Evolutionary conservation across 2,888 invertebrate genomes (phyloP), one percentile per base, ranked within the genome.

Genomic region (Drosophila stalkeri): DNA sequence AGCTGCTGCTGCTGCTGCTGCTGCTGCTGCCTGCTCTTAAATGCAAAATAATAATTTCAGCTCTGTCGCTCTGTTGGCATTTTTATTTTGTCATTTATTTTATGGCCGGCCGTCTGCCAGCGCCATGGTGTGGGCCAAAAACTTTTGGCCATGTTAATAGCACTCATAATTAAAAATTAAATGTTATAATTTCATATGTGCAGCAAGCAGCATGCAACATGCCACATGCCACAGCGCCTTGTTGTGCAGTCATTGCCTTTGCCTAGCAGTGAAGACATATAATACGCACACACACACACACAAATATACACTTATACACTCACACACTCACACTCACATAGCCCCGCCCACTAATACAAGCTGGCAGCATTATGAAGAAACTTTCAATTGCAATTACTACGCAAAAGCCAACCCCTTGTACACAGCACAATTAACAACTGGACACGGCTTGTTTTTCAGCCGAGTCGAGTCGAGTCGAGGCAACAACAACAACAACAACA

Each of bases 121-220:
- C 27, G 27, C 27, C 27, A 27, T n/a, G n/a, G n/a, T n/a, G 27
- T 6, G 75, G 44, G 79, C 81, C 68, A 67, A 75, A 83, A 86
- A 86, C 71, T 88, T 88, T 65, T 77, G 69, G 79, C 75, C 75
- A 83, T 85, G 79, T 88, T 85, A 88, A 85, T 86, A 86, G 77
- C 80, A 74, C 81, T 83, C 84, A 86, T 88, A 86, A 86, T 88
- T 86, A 88, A 88, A 88, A 81, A 88, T 86, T 81, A 81, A 86
- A 88, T 86, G 80, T 72, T 75, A 74, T 86, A 81, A 88, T 89
- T 83, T 81, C 72, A 66, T 86, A 74, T 86, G 88, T 75, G 86
- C 62, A 65, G 61, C 55, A 65, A 54, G 68, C 73, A 66, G 39
- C 39, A 39, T 70, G 82, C 64, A 65, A 57, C 60, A 66, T 55